Percentiles rank a stretch among this genome's conserved stretches.
These are phyloP conservation scores for Willowsia nigromaculata DNA, from an alignment of 2,888 invertebrate species.

Conservation along the genomic window DNA sequence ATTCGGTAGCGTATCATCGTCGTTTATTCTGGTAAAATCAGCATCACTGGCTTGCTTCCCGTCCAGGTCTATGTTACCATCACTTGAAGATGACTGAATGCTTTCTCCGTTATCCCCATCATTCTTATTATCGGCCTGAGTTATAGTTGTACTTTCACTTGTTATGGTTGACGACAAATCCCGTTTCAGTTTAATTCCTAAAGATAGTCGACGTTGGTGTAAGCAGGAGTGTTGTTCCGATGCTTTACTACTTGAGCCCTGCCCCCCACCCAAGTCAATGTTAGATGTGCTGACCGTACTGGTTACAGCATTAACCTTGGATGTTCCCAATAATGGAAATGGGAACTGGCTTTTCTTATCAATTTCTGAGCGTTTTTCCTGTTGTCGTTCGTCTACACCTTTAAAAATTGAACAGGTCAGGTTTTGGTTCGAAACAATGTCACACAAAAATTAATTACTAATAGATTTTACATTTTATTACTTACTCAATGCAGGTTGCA, in stretches of 20 bases:
- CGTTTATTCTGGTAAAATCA: too few species aligned
- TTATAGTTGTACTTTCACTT: background rate
- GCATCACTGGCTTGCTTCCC: too few species aligned
- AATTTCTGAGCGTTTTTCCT: constrained; percentile 74
- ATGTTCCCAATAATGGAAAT: constrained; percentile 32
- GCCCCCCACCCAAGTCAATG: background rate
- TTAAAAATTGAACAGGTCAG: background rate
- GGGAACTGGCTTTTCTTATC: constrained; percentile 77
- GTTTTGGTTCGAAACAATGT: background rate
- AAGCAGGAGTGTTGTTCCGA: background rate
- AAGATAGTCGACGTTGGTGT: constrained; percentile 41
- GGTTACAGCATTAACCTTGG: too few species aligned
- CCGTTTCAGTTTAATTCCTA: constrained; percentile 45
- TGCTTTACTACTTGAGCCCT: background rate
- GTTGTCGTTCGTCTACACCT: constrained; percentile 78
- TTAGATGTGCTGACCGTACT: background rate
- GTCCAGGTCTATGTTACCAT: too few species aligned
- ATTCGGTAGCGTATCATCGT: too few species aligned
- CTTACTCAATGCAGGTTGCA: constrained; percentile 84
- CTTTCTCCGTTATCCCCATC: too few species aligned
- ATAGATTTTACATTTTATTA: too few species aligned
- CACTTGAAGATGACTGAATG: too few species aligned
- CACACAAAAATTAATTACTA: too few species aligned
- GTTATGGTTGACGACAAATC: background rate
- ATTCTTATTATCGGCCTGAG: background rate